phyloP scores from a whole-genome alignment of 2,888 invertebrate species.

The Diploptera punctata region DNA sequence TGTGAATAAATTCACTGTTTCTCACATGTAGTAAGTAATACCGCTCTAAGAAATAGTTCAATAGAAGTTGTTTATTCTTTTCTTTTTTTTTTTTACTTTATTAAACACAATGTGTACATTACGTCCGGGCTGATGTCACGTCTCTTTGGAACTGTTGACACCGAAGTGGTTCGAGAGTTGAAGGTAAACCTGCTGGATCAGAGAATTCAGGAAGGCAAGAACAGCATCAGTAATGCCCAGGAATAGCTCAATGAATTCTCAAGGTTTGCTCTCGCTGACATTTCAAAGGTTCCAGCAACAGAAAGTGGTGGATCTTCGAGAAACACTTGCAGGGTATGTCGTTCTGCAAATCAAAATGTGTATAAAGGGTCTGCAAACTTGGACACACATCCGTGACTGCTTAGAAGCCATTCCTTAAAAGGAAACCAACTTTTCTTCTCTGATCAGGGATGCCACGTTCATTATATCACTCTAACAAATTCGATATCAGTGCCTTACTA shows the following conservation, averaged over 20 bases:
- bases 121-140: constrained; percentile 76
- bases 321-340: constrained; percentile 72
- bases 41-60: no score
- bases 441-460: no score
- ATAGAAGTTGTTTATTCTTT: no score
- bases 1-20: no score
- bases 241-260: constrained; percentile 73
- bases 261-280: constrained; percentile 68
- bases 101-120: no score
- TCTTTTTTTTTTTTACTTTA: no score
- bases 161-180: constrained; percentile 76
- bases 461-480: no score
- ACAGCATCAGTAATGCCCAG: constrained; percentile 63
- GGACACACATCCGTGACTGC: no score
- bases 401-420: no score
- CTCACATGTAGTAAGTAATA: no score
- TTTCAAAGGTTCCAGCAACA: constrained; percentile 76
- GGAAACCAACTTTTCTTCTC: no score
- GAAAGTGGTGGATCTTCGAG: constrained; percentile 73
- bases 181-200: constrained; percentile 70
- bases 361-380: constrained; percentile 73
- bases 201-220: constrained; percentile 68
- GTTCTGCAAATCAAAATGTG: constrained; percentile 75
- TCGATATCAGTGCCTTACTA: no score
- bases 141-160: constrained; percentile 75